Evolutionary conservation across 2,113 vertebrate species (phyloP), one percentile per base, ranked within the genome.

Genomic region (Nothobranchius furzeri): DNA sequence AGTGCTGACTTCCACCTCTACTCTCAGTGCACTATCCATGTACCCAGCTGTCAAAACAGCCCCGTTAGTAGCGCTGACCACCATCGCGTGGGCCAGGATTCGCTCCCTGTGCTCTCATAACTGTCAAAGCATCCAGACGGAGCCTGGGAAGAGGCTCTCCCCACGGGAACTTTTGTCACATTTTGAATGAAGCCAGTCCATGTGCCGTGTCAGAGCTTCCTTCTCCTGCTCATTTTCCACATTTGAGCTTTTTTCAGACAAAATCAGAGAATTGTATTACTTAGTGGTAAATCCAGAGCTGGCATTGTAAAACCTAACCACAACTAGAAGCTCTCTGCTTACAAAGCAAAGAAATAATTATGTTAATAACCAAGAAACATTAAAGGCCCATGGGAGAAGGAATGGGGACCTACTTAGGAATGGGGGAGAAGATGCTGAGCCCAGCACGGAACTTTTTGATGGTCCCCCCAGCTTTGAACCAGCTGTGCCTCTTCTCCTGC

Each of bases 391-490:
- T 40, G 4, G 57, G 30, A 60, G 37, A 60, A 10, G 30, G 0
- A 43, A 37, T 17, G 49, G 45, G 70, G 37, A 73, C 79, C 60
- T 94, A 99, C 98, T 99, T 99, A 73, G 96, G 97, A 71, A 99
- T 97, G 57, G 97, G 96, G 4, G 98, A 99, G 91, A 99, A 99
- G 93, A 99, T 98, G 92, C 97, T 99, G 85, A 99, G 94, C 51
- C 97, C 97, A 3, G 98, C 96, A 1, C 98, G 94, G 69, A 99
- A 99, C 85, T 98, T 99, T 92, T 98, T 99, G 92, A 98, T 98
- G 77, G 95, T 98, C 81, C 97, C 96, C 0, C 96, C 96, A 0
- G 97, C 94, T 91, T 98, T 98, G 92, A 99, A 98, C 98, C 97
- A 99, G 91, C 95, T 96, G 90, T 98, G 96, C 45, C 98, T 93